Base-by-base conservation (phyloP, 1,140 invertebrate species). In the Nylanderia fulva region DNA sequence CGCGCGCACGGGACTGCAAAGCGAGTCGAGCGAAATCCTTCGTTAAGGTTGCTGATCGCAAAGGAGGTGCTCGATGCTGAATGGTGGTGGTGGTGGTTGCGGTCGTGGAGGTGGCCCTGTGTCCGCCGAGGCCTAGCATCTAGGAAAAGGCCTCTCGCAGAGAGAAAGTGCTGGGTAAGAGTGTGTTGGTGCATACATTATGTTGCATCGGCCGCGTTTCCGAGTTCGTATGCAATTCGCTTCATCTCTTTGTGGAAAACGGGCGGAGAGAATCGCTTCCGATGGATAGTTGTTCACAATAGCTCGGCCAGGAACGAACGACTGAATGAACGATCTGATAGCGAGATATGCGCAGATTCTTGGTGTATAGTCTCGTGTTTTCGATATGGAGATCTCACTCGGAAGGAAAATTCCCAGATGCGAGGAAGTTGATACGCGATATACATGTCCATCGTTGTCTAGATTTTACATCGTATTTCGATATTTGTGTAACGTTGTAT, bases 1-100 rank as follows among this genome's bases (percentile, higher is more conserved):
- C 7, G 15, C 15, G 29, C 7, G 15, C 72, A 83, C 66, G 76
- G 79, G 86, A 93, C 91, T 93, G 91, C 54, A 74, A 89, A 76
- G 68, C 64, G 72, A 86, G 52, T 83, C 87, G 79, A 88, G 76
- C 42, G 77, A 88, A 72, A 88, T 89, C 85, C 75, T 85, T 84
- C 88, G 82, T 88, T 83, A 56, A 82, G 64, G 77, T 85, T 68
- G 75, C 56, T 42, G 42, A 66, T 39, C 83, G 42, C 61, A 61
- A 84, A 80, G 64, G 66, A 79, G 75, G 74, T 79, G 68, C 15
- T 85, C 29, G 60, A 27, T 66, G 33, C 9, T 48, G 61, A 48
- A n/a, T n/a, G n/a, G n/a, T 61, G 33, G 21, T 71, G 6, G 42
- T 24, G 36, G 33, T 71, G 66, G 27, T 74, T 27, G 42, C 11